Evolutionary conservation across 1,140 invertebrate species (phyloP).

Genomic region (Euwallacea similis): DNA sequence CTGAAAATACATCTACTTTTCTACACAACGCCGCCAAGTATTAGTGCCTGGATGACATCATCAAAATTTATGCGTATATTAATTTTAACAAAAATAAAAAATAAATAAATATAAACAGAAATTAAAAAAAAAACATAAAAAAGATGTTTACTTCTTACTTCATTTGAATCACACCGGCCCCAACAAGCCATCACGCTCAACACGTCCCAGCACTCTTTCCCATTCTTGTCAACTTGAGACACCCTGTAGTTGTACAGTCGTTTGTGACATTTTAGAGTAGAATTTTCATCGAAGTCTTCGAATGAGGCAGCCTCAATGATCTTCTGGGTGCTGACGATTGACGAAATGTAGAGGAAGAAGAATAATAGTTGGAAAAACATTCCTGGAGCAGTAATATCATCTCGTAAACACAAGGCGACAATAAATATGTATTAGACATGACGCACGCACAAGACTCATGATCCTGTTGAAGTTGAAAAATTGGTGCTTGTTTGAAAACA

Average conservation of each 20-base stretch:
- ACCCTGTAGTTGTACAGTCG: slow-evolving; percentile 56
- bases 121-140: too few species aligned
- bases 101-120: too few species aligned
- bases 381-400: not conserved
- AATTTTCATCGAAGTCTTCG: slow-evolving; percentile 19
- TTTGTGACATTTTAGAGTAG: slow-evolving; percentile 55
- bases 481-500: not conserved
- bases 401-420: not conserved
- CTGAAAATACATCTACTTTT: too few species aligned
- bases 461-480: not conserved
- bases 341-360: slow-evolving; percentile 5
- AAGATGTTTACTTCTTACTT: slow-evolving; percentile 55
- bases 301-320: slow-evolving; percentile 26
- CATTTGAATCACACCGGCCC: slow-evolving; percentile 81
- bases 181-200: slow-evolving; percentile 77
- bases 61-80: too few species aligned
- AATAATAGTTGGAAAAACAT: slow-evolving; percentile 29
- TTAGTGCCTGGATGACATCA: too few species aligned
- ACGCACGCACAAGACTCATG: not conserved
- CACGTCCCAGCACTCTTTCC: slow-evolving; percentile 69
- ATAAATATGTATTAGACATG: not conserved
- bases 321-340: slow-evolving; percentile 13
- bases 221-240: slow-evolving; percentile 63
- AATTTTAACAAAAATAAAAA: too few species aligned
- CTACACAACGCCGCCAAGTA: too few species aligned